These are phyloP conservation scores for Athrips mouffetella DNA, from an alignment of 2,888 invertebrate genomes.

Conservation along the genomic window DNA sequence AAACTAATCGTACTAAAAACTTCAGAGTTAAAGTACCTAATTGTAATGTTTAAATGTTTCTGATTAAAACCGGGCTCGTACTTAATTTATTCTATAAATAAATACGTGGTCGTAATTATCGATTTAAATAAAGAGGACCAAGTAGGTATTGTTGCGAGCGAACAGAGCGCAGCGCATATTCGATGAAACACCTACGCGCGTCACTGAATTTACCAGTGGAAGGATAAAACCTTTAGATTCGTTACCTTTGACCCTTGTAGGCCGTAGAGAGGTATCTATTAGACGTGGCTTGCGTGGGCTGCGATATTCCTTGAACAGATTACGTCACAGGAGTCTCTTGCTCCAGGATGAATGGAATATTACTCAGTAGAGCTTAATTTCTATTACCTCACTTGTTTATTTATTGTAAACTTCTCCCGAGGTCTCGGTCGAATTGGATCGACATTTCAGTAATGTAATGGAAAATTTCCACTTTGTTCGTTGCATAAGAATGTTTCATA, in stretches of 20 bases:
- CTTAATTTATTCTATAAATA: conserved; percentile 5
- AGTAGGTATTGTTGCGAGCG: background rate
- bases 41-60: background rate
- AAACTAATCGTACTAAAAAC: too few species aligned
- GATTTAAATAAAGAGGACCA: background rate
- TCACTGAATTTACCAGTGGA: conserved; percentile 2
- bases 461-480: too few species aligned
- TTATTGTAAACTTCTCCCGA: too few species aligned
- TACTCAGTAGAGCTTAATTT: too few species aligned
- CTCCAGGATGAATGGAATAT: background rate
- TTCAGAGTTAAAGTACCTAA: too few species aligned
- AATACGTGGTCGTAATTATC: background rate
- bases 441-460: too few species aligned
- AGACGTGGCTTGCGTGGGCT: background rate
- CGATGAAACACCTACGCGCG: conserved; percentile 1
- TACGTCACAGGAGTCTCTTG: background rate
- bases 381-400: too few species aligned
- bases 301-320: background rate
- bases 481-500: too few species aligned
- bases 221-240: background rate
- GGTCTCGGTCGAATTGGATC: too few species aligned
- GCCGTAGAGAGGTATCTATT: background rate
- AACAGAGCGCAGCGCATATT: too few species aligned
- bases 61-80: background rate
- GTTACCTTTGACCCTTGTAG: conserved; percentile 5